Evolutionary conservation across 2,113 vertebrate species (phyloP).

Genomic region (Rhagologus leucostigma): DNA sequence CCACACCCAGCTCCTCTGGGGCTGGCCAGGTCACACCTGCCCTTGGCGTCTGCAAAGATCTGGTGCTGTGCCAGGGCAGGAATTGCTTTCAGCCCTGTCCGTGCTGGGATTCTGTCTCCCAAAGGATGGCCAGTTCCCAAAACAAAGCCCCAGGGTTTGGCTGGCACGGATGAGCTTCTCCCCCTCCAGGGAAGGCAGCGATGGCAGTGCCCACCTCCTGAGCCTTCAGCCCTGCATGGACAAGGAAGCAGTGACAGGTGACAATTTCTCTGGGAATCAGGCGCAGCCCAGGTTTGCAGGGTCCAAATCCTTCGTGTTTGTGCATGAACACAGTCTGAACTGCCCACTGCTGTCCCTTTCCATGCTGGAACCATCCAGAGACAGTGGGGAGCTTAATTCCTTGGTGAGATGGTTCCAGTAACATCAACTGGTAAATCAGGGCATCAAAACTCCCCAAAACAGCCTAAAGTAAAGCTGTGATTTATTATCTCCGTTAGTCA

Average conservation of each 20-base stretch:
- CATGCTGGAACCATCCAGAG: not conserved
- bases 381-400: not conserved
- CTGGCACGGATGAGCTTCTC: rapidly evolving
- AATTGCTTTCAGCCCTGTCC: not conserved
- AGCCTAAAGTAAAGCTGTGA: not conserved
- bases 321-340: not conserved
- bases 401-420: not conserved
- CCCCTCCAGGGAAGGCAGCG: not conserved
- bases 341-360: not conserved
- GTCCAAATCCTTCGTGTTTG: not conserved
- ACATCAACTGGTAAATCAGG: not conserved
- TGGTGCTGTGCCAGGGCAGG: not conserved
- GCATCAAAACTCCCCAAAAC: not conserved
- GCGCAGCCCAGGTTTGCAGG: not conserved
- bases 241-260: not conserved
- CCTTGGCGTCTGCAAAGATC: not conserved
- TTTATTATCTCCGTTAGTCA: not conserved
- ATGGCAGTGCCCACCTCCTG: not conserved
- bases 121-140: not conserved
- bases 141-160: not conserved
- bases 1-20: not conserved
- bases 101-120: not conserved
- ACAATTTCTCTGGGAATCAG: not conserved
- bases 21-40: not conserved
- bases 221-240: not conserved